Conservation (phyloP, 1,140 invertebrate genomes). For the Papilio glaucus region DNA sequence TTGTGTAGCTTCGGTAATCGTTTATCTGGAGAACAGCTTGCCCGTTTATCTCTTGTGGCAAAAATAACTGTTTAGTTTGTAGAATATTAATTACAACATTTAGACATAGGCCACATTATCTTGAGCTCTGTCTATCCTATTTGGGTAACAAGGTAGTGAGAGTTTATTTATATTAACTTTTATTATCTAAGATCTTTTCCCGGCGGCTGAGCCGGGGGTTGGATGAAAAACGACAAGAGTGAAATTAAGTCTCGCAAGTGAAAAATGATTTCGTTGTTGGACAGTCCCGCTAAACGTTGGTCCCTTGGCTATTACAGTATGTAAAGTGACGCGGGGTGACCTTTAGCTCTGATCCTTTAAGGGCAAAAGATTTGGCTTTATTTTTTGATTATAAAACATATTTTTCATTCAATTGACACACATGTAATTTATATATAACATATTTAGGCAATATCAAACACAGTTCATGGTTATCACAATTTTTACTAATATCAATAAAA, state of each 20-base stretch:
- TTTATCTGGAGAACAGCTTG: no score
- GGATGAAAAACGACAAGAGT: conserved; percentile 72
- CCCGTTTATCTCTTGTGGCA: no score
- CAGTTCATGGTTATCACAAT: no score
- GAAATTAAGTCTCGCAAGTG: conserved; percentile 73
- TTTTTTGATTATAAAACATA: background rate
- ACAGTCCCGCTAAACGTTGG: conserved; percentile 51
- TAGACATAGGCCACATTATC: background rate
- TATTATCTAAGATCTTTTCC: conserved; percentile 14
- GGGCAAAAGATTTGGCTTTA: background rate
- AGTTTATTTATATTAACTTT: conserved; percentile 17
- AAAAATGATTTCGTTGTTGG: conserved; percentile 68
- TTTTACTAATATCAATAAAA: no score
- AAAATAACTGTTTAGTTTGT: no score
- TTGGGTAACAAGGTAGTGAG: background rate
- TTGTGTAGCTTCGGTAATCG: no score
- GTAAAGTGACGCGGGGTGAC: conserved; percentile 33
- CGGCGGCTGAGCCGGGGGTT: conserved; percentile 51
- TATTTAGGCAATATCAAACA: no score
- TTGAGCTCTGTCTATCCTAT: background rate
- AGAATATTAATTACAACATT: no score
- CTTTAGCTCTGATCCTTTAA: conserved; percentile 30
- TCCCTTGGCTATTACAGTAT: conserved; percentile 36
- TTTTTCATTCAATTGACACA: background rate
- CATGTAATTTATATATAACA: no score